Evolutionary conservation across 1,140 invertebrate genomes (phyloP).

Genomic region (Dinoponera quadriceps): DNA sequence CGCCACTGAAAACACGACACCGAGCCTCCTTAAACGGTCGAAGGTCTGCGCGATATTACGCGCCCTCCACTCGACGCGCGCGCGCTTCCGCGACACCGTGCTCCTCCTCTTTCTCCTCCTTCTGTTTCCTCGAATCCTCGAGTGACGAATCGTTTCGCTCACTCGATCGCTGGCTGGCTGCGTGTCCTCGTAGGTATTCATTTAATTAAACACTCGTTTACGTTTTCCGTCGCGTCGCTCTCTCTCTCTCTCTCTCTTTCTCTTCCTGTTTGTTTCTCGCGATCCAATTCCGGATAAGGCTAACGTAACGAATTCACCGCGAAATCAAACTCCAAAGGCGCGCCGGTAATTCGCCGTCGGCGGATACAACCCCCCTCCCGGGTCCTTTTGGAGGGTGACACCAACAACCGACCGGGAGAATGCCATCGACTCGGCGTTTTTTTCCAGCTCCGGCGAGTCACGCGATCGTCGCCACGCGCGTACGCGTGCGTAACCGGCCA

Average conservation of each 20-base stretch:
- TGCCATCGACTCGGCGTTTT: conserved; percentile 63
- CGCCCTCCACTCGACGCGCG: background rate
- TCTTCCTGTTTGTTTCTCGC: background rate
- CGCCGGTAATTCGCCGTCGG: conserved; percentile 31
- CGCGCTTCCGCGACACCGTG: background rate
- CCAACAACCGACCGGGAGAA: background rate
- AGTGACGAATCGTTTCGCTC: no score
- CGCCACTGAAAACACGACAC: no score
- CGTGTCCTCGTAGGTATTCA: conserved; percentile 42
- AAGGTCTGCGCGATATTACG: no score
- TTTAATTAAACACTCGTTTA: conserved; percentile 52
- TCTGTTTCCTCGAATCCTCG: no score
- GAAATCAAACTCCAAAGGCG: conserved; percentile 37
- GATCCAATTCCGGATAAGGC: conserved; percentile 64
- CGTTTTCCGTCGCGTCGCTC: background rate
- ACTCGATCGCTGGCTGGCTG: background rate
- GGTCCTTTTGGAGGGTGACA: conserved; percentile 18
- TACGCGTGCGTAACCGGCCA: conserved; percentile 52
- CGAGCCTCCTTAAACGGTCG: no score
- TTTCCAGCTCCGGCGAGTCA: conserved; percentile 63
- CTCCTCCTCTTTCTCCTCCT: background rate
- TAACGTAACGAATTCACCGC: conserved; percentile 39
- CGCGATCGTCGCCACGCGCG: conserved; percentile 58
- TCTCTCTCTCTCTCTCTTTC: no score
- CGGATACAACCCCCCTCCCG: background rate